These are phyloP conservation scores for Zosterops lateralis DNA, from an alignment of 2,113 vertebrate species.

Conservation along the genomic window DNA sequence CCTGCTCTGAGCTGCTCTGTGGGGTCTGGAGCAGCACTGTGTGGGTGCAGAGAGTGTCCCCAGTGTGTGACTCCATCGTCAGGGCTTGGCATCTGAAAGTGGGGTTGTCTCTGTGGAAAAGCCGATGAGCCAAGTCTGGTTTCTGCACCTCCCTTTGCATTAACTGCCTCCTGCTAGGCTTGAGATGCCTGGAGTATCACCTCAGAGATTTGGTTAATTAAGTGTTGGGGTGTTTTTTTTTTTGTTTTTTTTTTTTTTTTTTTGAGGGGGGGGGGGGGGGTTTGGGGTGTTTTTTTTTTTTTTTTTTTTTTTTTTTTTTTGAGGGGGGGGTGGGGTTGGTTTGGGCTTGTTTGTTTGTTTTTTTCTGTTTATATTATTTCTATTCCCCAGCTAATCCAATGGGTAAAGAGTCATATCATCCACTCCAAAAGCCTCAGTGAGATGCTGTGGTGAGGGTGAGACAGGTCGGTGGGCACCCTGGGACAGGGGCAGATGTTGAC, in stretches of 20 bases:
- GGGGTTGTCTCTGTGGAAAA: neutral
- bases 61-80: accelerated
- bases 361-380: neutral
- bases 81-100: neutral
- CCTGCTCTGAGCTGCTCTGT: neutral
- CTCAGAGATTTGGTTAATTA: neutral
- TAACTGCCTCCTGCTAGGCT: neutral
- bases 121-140: accelerated
- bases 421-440: neutral
- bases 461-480: neutral
- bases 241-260: neutral
- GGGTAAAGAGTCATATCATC: neutral
- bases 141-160: neutral
- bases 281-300: too few relatives aligned
- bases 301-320: too few relatives aligned
- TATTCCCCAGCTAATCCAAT: neutral
- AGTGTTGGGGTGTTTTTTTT: neutral
- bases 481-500: neutral
- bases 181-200: neutral
- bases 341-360: too few relatives aligned
- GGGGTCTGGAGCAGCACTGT: neutral
- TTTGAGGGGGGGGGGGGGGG: too few relatives aligned
- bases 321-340: too few relatives aligned
- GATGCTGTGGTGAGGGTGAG: neutral
- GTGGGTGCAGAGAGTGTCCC: neutral